phyloP scores from a whole-genome alignment of 2,888 invertebrate species.

The Carterocephalus palaemon region DNA sequence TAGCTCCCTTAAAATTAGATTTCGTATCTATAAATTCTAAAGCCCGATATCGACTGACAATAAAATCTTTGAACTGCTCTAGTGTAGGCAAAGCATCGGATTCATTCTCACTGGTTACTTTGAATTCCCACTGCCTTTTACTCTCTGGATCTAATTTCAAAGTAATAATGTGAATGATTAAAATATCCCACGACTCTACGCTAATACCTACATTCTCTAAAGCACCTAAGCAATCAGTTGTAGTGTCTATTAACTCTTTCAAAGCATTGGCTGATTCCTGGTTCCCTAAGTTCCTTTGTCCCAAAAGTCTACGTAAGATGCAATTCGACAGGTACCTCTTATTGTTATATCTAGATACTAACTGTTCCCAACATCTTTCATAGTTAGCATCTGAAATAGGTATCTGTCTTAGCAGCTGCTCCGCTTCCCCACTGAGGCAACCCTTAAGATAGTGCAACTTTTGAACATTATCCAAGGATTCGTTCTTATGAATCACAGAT shows the following conservation, averaged over 20 bases:
- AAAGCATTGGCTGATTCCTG: constrained; percentile 23
- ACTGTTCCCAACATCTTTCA: not conserved
- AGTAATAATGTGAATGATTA: constrained; percentile 29
- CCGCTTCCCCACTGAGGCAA: constrained; percentile 30
- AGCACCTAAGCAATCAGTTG: constrained; percentile 29
- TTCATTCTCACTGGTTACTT: constrained; percentile 9
- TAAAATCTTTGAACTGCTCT: constrained; percentile 28
- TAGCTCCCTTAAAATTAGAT: constrained; percentile 1
- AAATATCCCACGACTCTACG: constrained; percentile 30
- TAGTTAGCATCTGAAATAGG: constrained; percentile 22
- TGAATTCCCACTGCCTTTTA: constrained; percentile 31
- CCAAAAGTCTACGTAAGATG: not conserved
- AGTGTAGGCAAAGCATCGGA: constrained; percentile 31
- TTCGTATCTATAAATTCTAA: constrained; percentile 30
- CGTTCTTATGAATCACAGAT: not conserved
- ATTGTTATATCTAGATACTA: constrained; percentile 23
- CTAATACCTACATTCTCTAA: constrained; percentile 27
- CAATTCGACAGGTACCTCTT: constrained; percentile 22
- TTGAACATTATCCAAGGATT: not conserved
- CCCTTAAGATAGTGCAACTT: constrained; percentile 24
- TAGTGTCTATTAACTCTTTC: constrained; percentile 28
- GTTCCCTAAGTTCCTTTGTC: not conserved
- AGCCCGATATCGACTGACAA: constrained; percentile 29
- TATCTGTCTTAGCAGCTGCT: constrained; percentile 13
- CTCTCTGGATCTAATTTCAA: constrained; percentile 30